phyloP scores from a whole-genome alignment of 2,113 vertebrate species.

The Limnothrissa miodon region DNA sequence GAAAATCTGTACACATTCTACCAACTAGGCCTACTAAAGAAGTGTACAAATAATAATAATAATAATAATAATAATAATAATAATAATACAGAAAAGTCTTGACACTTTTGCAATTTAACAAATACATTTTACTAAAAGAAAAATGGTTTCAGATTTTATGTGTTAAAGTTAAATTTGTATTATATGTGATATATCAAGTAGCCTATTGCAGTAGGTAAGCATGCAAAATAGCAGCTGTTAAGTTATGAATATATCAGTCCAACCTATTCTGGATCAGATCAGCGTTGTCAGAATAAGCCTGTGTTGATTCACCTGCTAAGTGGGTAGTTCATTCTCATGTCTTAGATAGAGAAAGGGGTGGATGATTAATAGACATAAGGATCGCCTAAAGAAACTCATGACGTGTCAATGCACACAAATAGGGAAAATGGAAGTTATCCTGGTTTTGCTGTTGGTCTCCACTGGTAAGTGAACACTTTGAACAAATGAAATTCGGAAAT shows the following conservation, averaged over 20 bases:
- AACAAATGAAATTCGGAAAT: too few species aligned
- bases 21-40: too few species aligned
- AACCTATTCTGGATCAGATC: background rate
- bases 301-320: background rate
- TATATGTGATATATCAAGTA: too few species aligned
- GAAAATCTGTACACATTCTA: too few species aligned
- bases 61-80: too few species aligned
- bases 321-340: slow-evolving; percentile 4
- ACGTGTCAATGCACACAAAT: background rate
- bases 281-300: background rate
- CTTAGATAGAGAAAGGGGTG: background rate
- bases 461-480: background rate
- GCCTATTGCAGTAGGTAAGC: background rate
- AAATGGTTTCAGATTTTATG: too few species aligned
- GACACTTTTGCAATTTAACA: too few species aligned
- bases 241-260: background rate
- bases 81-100: too few species aligned
- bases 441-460: background rate
- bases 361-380: too few species aligned
- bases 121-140: too few species aligned
- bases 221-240: background rate
- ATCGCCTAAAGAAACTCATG: background rate
- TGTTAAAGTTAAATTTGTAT: too few species aligned
- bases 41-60: too few species aligned
- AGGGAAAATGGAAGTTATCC: background rate